phyloP scores from a whole-genome alignment of 2,797 vertebrate species.

The Myotis daubentonii region DNA sequence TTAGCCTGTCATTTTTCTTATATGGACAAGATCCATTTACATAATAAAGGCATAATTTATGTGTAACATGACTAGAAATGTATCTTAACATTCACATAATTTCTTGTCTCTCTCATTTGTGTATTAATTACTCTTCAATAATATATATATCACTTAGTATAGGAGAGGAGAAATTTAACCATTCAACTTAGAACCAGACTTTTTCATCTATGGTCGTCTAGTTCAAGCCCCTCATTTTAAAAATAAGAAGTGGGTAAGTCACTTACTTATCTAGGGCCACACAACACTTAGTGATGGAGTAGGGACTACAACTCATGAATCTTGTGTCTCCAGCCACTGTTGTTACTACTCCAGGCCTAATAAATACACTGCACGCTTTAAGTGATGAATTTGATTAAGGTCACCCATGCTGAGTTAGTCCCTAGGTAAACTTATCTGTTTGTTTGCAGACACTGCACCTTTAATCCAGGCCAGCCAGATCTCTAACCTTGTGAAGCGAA shows the following conservation, averaged over 20 bases:
- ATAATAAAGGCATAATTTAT: constrained; percentile 28
- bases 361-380: not conserved
- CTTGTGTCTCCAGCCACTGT: not conserved
- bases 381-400: not conserved
- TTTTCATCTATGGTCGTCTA: not conserved
- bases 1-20: constrained; percentile 27
- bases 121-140: constrained; percentile 28
- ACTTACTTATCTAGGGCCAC: not conserved
- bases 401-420: not conserved
- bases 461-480: constrained; percentile 24
- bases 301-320: not conserved
- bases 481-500: constrained; percentile 4
- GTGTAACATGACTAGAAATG: not conserved
- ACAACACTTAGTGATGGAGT: not conserved
- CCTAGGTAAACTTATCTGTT: not conserved
- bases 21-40: constrained; percentile 1
- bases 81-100: constrained; percentile 12
- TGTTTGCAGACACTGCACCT: not conserved
- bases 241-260: not conserved
- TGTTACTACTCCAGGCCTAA: not conserved
- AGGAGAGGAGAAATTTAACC: not conserved
- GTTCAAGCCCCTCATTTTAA: not conserved
- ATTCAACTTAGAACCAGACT: constrained; percentile 41
- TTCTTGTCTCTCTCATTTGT: constrained; percentile 35
- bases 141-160: not conserved